Percentiles rank a stretch among this genome's conserved stretches.
These are phyloP conservation scores for Zaprionus capensis DNA, from an alignment of 1,140 invertebrate species.

Conservation along the genomic window DNA sequence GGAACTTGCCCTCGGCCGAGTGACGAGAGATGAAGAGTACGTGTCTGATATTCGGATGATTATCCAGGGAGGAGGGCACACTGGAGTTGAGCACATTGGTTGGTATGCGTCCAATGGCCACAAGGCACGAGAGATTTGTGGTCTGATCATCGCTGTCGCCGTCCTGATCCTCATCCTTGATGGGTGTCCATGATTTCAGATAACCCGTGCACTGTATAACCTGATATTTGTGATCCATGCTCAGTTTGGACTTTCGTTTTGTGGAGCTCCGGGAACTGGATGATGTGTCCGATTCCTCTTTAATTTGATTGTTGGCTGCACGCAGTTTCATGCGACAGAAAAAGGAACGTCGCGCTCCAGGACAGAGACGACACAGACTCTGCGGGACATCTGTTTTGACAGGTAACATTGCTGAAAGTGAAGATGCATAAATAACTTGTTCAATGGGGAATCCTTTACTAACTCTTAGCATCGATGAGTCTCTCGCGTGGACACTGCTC, in stretches of 20 bases:
- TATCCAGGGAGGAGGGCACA: conserved; percentile 77
- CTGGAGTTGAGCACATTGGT: conserved; percentile 85
- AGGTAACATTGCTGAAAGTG: conserved; percentile 92
- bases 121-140: conserved; percentile 93
- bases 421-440: not conserved
- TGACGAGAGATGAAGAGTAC: conserved; percentile 93
- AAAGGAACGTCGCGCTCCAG: conserved; percentile 95
- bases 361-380: conserved; percentile 90
- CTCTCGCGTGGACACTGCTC: conserved; percentile 94
- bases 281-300: conserved; percentile 90
- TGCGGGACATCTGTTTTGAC: conserved; percentile 94
- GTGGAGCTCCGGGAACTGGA: conserved; percentile 88
- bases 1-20: conserved; percentile 97
- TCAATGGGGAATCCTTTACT: conserved; percentile 71
- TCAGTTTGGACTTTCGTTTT: conserved; percentile 88
- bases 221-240: conserved; percentile 89
- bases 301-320: conserved; percentile 86
- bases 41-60: conserved; percentile 85
- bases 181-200: conserved; percentile 95
- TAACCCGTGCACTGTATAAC: conserved; percentile 96
- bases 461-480: conserved; percentile 97
- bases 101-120: conserved; percentile 91
- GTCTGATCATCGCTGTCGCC: conserved; percentile 89
- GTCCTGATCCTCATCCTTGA: conserved; percentile 89
- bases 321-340: conserved; percentile 97